phyloP scores from a whole-genome alignment of 2,113 vertebrate species.

The Synchiropus splendidus region DNA sequence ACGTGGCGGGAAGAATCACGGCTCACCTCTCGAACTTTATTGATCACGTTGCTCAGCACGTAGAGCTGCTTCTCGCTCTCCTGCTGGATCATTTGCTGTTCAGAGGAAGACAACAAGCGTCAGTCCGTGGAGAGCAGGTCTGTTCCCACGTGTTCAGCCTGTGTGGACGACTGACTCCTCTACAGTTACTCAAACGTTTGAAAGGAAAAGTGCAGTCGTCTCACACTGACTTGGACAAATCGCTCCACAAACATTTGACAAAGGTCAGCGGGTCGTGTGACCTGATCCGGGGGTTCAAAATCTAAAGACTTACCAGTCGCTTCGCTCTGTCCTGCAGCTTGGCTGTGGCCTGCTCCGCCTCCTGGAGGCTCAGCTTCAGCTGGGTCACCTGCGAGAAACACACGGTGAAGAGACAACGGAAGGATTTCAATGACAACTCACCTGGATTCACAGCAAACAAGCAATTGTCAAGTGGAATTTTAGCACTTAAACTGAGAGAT shows the following conservation, averaged over 20 bases:
- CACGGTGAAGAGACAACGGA: background rate
- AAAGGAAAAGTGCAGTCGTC: too few species aligned
- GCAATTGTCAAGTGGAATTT: background rate
- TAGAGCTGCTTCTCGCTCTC: constrained; percentile 73
- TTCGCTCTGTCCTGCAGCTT: constrained; percentile 65
- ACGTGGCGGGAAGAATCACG: too few species aligned
- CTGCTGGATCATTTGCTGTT: constrained; percentile 72
- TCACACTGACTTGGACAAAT: too few species aligned
- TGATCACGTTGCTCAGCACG: constrained; percentile 71
- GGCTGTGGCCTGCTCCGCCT: constrained; percentile 45
- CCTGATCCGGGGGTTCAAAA: too few species aligned
- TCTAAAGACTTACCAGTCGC: constrained; percentile 67
- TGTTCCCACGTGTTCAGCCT: background rate
- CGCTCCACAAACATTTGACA: too few species aligned
- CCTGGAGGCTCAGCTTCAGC: constrained; percentile 52
- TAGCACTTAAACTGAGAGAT: background rate
- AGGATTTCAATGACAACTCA: too few species aligned
- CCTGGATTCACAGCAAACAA: too few species aligned
- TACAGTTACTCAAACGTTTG: too few species aligned
- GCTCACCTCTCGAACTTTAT: constrained; percentile 71
- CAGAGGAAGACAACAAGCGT: constrained; percentile 1
- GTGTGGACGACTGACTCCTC: too few species aligned
- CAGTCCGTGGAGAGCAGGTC: background rate
- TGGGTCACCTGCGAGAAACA: constrained; percentile 54
- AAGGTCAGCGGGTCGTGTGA: too few species aligned